phyloP scores from a whole-genome alignment of 1,140 invertebrate genomes.

The Druon quercuslanigerum region DNA sequence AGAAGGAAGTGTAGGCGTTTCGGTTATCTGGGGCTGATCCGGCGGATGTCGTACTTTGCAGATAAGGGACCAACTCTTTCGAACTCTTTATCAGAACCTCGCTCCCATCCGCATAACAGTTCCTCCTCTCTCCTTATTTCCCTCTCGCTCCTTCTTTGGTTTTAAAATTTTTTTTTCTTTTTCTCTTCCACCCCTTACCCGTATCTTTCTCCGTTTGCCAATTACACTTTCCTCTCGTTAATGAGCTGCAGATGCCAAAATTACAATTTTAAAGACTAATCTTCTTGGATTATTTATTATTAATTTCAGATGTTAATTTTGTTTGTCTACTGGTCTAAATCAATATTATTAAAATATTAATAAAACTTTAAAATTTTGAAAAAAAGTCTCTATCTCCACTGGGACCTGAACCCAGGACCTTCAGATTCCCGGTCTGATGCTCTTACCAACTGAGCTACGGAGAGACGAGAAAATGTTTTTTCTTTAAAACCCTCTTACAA shows the following conservation, averaged over 20 bases:
- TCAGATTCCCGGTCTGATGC: too few relatives aligned
- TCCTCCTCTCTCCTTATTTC: slow-evolving; percentile 40
- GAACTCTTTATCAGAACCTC: slow-evolving; percentile 67
- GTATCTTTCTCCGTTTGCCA: not conserved
- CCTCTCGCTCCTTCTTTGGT: slow-evolving; percentile 31
- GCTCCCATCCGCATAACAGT: slow-evolving; percentile 46
- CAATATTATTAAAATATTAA: too few relatives aligned
- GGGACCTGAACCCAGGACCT: too few relatives aligned
- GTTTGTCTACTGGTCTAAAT: too few relatives aligned
- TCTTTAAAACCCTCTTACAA: too few relatives aligned
- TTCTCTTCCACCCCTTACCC: slow-evolving; percentile 15
- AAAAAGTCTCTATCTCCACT: too few relatives aligned
- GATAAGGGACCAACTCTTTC: slow-evolving; percentile 72
- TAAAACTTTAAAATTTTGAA: too few relatives aligned
- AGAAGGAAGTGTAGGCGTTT: slow-evolving; percentile 72
- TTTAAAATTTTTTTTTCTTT: not conserved
- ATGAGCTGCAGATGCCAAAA: slow-evolving; percentile 42
- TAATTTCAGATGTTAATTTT: too few relatives aligned
- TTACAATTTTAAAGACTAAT: slow-evolving; percentile 26
- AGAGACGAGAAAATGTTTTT: too few relatives aligned
- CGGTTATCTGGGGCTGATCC: slow-evolving; percentile 72
- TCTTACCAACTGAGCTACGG: too few relatives aligned
- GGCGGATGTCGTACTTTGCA: slow-evolving; percentile 70
- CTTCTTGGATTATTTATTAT: not conserved
- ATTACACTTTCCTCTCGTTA: slow-evolving; percentile 45